Evolutionary conservation across 2,113 vertebrate species (phyloP).

Genomic region (Passer montanus): DNA sequence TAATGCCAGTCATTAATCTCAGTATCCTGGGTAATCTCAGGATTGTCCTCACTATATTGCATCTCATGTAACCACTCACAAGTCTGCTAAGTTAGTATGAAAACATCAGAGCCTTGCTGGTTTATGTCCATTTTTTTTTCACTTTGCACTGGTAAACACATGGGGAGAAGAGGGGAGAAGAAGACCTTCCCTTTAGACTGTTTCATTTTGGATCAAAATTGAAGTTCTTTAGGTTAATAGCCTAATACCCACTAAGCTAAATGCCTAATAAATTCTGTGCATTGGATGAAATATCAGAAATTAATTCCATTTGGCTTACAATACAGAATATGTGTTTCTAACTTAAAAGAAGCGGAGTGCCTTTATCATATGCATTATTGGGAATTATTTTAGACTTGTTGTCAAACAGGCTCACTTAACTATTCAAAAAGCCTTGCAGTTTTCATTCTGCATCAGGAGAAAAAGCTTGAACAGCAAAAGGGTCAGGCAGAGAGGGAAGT

Average conservation of each 20-base stretch:
- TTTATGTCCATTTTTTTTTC: rapidly evolving
- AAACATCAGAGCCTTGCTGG: neutral
- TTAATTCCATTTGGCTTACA: neutral
- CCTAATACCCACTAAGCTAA: neutral
- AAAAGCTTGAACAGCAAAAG: neutral
- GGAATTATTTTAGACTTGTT: constrained; percentile 1
- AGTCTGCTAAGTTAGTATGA: neutral
- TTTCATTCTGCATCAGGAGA: constrained; percentile 39
- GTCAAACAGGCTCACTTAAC: neutral
- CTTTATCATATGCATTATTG: neutral
- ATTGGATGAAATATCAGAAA: neutral
- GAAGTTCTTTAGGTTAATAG: neutral
- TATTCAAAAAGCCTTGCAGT: constrained; percentile 9
- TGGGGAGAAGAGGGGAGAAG: neutral
- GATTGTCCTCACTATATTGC: neutral
- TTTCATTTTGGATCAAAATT: neutral
- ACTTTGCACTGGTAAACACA: rapidly evolving
- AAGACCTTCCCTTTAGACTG: neutral
- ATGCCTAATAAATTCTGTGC: neutral
- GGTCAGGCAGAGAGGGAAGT: neutral
- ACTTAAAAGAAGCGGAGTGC: neutral
- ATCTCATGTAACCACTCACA: neutral
- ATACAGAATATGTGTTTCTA: neutral
- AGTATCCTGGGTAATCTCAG: neutral
- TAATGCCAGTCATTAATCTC: neutral